Base-by-base conservation (phyloP, 2,113 vertebrate genomes). In the Lichenostomus cassidix region DNA sequence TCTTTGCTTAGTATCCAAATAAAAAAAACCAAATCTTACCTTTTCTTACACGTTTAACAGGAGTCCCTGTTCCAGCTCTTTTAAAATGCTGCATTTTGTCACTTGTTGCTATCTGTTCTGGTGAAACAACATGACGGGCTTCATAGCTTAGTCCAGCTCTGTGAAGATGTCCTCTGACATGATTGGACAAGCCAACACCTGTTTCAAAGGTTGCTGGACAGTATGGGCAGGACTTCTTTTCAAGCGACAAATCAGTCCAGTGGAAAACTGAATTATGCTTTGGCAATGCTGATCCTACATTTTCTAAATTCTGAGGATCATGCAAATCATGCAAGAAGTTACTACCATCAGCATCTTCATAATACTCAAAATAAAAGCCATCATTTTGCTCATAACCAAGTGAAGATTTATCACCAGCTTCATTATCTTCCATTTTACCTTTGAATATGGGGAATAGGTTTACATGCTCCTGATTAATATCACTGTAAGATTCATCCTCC, bases 151-250 rank as follows among this genome's bases (percentile, higher is more conserved):
- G 96, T 78, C 99, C 99, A 82, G 98, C 98, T 97, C 99, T 98
- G 96, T 99, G 98, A 89, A 99, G 98, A 97, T 99, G 99, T 87
- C 99, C 99, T 94, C 99, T 98, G 69, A 99, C 98, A 12, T 99
- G 99, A 98, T 99, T 99, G 89, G 99, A 99, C 96, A 99, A 97
- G 56, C 99, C 98, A 95, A 99, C 99, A 88, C 99, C 99, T 31
- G 99, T 99, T 97, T 99, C 98, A 97, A 99, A 99, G 67, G 98
- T 97, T 83, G 99, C 99, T 65, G 99, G 98, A 97, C 99, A 99
- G 89, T 99, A 99, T 3, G 99, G 99, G 87, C 99, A 99, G 4
- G 98, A 98, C 96, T 99, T 99, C 92, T 98, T 98, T 88, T 99
- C 98, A n/a, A 98, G 97, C 19, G 97, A 98, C 95, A 98, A 87